Evolutionary conservation across 35 echinoderm and acorn worm species (phyloP).

Genomic region (Lytechinus variegatus): DNA sequence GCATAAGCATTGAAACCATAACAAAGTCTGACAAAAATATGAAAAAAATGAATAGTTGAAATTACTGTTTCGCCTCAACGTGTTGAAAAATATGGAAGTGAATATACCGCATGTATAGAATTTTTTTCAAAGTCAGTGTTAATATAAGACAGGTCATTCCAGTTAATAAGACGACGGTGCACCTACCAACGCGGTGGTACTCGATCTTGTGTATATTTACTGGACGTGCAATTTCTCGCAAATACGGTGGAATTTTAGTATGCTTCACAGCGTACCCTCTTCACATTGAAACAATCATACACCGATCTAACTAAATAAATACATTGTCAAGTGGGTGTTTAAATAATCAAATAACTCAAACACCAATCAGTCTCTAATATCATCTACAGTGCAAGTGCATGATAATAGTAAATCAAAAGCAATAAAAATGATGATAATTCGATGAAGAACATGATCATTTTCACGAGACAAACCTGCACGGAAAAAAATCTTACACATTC

Average conservation of each 20-base stretch:
- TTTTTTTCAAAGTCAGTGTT: background rate
- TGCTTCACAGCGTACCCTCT: background rate
- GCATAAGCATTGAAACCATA: too few species aligned
- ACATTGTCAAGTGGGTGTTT: background rate
- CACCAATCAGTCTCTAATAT: background rate
- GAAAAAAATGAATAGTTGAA: background rate
- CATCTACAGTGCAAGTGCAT: background rate
- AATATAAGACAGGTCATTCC: background rate
- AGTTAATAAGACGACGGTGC: background rate
- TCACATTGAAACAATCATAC: background rate
- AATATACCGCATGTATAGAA: too few species aligned
- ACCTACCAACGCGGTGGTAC: background rate
- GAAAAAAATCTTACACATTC: too few species aligned
- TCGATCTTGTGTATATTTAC: background rate
- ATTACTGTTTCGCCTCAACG: background rate
- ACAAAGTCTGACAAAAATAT: too few species aligned
- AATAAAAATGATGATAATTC: background rate
- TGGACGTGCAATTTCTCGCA: conserved; percentile 16
- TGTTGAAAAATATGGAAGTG: background rate
- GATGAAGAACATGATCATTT: background rate
- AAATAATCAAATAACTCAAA: background rate
- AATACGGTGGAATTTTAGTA: background rate
- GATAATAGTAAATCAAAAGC: background rate
- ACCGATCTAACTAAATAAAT: background rate
- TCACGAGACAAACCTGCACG: background rate